A percentile compares a stretch with the other conserved stretches of the same genome.
Conservation (phyloP, 64 coral and sea anemone species). For the Hydrozoanthus tunicans region DNA sequence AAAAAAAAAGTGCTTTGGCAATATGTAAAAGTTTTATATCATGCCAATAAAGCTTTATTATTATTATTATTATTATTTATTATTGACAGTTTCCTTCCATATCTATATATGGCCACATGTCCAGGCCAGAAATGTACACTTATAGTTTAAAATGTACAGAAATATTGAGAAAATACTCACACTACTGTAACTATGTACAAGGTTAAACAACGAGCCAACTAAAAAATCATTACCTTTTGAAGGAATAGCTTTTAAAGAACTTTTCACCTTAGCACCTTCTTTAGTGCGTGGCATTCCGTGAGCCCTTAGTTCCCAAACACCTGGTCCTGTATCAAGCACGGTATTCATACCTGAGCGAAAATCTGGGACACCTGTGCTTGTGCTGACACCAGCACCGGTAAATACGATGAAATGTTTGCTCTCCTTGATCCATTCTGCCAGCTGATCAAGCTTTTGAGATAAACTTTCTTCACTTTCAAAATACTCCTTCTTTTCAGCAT, state of each 20-base stretch:
- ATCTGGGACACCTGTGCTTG: slow-evolving; percentile 72
- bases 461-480: slow-evolving; percentile 59
- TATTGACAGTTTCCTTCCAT: not conserved
- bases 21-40: no score
- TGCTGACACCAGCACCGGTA: slow-evolving; percentile 74
- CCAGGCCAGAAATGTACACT: no score
- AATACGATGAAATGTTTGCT: slow-evolving; percentile 79
- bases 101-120: not conserved
- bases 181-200: no score
- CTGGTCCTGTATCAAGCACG: slow-evolving; percentile 66
- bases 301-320: slow-evolving; percentile 67
- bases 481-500: slow-evolving; percentile 71
- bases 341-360: slow-evolving; percentile 73
- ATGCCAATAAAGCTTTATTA: no score
- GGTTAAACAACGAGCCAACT: not conserved
- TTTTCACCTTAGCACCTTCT: slow-evolving; percentile 49
- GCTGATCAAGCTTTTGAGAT: slow-evolving; percentile 39
- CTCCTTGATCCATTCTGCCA: slow-evolving; percentile 59
- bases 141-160: no score
- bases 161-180: no score
- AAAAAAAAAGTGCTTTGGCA: no score
- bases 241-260: slow-evolving; percentile 29
- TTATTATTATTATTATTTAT: no score
- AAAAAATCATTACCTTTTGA: slow-evolving; percentile 35
- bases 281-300: slow-evolving; percentile 34